Evolutionary conservation across 2,113 vertebrate genomes (phyloP).

Genomic region (Hemicordylus capensis): DNA sequence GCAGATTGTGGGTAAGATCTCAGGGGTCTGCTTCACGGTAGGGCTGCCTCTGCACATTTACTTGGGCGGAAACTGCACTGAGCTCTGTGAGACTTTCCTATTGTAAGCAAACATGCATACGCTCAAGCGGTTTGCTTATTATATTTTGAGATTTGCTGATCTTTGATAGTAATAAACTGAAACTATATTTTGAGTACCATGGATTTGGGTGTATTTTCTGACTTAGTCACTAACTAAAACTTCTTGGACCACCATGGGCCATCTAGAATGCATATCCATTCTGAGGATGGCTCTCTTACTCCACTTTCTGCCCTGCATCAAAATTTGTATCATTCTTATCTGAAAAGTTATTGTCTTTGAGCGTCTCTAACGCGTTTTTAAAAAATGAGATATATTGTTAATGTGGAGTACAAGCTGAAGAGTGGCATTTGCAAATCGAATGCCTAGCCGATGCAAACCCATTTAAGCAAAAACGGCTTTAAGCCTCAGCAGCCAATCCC

Average conservation of each 20-base stretch:
- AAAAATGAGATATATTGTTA: no score
- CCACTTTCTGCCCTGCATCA: no score
- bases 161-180: no score
- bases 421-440: background rate
- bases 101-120: background rate
- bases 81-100: background rate
- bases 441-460: background rate
- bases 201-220: no score
- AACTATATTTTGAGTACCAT: background rate
- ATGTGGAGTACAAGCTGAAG: background rate
- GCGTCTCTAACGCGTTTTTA: no score
- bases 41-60: background rate
- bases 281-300: background rate
- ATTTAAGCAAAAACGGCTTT: background rate
- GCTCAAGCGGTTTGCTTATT: background rate
- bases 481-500: background rate
- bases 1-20: no score
- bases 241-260: background rate
- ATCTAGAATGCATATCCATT: background rate
- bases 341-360: no score
- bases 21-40: no score
- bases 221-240: background rate
- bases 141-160: no score
- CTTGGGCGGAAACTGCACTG: background rate
- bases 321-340: no score